phyloP scores from a whole-genome alignment of 2,797 vertebrate genomes.

The Melanotaenia pygmaea region DNA sequence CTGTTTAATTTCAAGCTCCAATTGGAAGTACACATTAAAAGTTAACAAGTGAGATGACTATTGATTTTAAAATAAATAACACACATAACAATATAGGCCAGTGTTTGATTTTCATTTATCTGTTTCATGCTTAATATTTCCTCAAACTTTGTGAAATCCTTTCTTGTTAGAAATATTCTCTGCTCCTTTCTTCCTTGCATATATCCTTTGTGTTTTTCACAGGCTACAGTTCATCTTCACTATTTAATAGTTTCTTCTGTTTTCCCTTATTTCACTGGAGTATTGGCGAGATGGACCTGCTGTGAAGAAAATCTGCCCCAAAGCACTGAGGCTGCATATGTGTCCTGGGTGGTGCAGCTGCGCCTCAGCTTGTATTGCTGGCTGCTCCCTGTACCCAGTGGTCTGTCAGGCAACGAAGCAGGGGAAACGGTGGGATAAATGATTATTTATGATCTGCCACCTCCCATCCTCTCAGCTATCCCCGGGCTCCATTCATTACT shows the following conservation, averaged over 20 bases:
- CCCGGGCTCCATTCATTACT: slow-evolving; percentile 85
- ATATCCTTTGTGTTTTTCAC: slow-evolving; percentile 22
- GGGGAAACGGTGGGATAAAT: slow-evolving; percentile 83
- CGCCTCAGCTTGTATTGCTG: slow-evolving; percentile 57
- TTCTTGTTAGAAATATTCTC: slow-evolving; percentile 9
- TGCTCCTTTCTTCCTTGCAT: slow-evolving; percentile 11
- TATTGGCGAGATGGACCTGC: slow-evolving; percentile 52
- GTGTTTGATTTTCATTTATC: slow-evolving; percentile 82
- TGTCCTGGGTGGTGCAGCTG: slow-evolving; percentile 68
- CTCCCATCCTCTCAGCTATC: slow-evolving; percentile 84
- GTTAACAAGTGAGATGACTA: slow-evolving; percentile 82
- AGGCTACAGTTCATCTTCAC: slow-evolving; percentile 39
- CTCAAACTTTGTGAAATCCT: slow-evolving; percentile 37
- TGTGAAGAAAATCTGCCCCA: slow-evolving; percentile 64
- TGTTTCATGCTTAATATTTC: slow-evolving; percentile 74
- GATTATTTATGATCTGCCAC: slow-evolving; percentile 89
- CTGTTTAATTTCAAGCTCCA: slow-evolving; percentile 84
- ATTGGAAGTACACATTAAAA: slow-evolving; percentile 84
- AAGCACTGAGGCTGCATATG: slow-evolving; percentile 64
- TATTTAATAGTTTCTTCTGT: slow-evolving; percentile 37
- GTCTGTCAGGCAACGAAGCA: slow-evolving; percentile 77
- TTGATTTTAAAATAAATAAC: slow-evolving; percentile 87
- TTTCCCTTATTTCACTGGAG: slow-evolving; percentile 51
- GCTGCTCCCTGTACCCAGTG: slow-evolving; percentile 69
- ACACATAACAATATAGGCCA: slow-evolving; percentile 77